Evolutionary conservation across 2,888 invertebrate species (phyloP).

Genomic region (Aphrophora alni): DNA sequence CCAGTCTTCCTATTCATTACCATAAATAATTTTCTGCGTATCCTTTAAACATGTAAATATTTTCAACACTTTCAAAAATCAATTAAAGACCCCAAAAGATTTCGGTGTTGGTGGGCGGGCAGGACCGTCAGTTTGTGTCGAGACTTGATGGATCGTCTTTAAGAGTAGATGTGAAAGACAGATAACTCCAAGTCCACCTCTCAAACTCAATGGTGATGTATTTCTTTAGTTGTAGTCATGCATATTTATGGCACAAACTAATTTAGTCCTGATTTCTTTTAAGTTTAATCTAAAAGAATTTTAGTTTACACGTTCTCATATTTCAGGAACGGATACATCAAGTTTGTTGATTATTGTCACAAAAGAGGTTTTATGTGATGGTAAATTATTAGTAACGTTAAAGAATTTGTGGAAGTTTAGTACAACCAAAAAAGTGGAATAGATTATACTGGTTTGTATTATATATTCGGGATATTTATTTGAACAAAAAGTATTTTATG

Average conservation of each 20-base stretch:
- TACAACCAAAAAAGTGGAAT: too few relatives aligned
- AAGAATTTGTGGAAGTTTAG: neutral
- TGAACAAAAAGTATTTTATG: too few relatives aligned
- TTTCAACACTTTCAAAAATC: neutral
- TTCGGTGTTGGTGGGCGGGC: neutral
- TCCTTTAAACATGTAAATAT: neutral
- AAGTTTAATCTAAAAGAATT: neutral
- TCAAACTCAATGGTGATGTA: neutral
- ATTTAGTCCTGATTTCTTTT: neutral
- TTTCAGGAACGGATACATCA: too few relatives aligned
- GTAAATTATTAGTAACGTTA: neutral
- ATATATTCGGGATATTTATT: too few relatives aligned
- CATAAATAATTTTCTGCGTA: neutral
- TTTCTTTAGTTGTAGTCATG: neutral
- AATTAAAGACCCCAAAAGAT: neutral
- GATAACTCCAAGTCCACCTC: neutral
- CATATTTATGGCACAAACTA: neutral
- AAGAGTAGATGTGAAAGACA: neutral
- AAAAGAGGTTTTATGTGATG: too few relatives aligned
- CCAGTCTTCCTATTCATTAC: neutral
- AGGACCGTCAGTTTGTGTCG: neutral
- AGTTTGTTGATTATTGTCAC: too few relatives aligned
- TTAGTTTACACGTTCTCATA: too few relatives aligned
- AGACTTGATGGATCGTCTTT: neutral
- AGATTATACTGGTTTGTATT: too few relatives aligned